Evolutionary conservation across 2,797 vertebrate species (phyloP).

Genomic region (Heliangelus exortis): DNA sequence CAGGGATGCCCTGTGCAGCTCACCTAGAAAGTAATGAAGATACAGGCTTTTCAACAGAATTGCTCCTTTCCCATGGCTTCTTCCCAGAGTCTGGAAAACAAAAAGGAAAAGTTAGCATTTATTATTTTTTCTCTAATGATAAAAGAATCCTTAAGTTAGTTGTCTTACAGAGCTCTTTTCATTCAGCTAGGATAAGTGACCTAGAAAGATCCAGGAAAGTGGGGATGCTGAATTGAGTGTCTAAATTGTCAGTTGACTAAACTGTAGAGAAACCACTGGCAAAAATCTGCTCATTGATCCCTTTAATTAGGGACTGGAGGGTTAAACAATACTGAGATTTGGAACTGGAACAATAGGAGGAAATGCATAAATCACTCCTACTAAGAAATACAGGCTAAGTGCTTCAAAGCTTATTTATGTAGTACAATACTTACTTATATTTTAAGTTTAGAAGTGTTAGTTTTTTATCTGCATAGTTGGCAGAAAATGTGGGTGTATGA

Average conservation of each 20-base stretch:
- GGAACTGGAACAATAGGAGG: not conserved
- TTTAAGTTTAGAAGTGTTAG: not conserved
- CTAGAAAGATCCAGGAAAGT: not conserved
- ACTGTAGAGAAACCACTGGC: not conserved
- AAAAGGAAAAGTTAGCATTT: not conserved
- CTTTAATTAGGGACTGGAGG: not conserved
- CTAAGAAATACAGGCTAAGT: slow-evolving; percentile 17
- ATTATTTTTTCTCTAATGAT: not conserved
- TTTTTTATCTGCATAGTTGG: not conserved
- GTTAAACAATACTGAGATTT: not conserved
- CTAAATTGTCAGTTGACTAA: not conserved
- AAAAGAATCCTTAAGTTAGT: not conserved
- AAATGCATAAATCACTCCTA: not conserved
- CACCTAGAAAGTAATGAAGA: slow-evolving; percentile 92
- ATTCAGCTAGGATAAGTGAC: not conserved
- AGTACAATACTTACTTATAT: not conserved
- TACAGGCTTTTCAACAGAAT: slow-evolving; percentile 93
- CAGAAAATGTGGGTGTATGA: not conserved
- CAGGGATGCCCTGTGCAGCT: slow-evolving; percentile 21
- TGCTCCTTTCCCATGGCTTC: slow-evolving; percentile 98
- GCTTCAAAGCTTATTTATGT: not conserved
- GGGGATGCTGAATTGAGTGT: not conserved
- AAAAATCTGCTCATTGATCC: not conserved
- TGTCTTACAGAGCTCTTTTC: not conserved
- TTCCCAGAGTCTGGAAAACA: slow-evolving; percentile 87